Percentiles rank a stretch among this genome's conserved stretches.
Conservation (phyloP, 2,113 vertebrate genomes). For the Fulica atra region DNA sequence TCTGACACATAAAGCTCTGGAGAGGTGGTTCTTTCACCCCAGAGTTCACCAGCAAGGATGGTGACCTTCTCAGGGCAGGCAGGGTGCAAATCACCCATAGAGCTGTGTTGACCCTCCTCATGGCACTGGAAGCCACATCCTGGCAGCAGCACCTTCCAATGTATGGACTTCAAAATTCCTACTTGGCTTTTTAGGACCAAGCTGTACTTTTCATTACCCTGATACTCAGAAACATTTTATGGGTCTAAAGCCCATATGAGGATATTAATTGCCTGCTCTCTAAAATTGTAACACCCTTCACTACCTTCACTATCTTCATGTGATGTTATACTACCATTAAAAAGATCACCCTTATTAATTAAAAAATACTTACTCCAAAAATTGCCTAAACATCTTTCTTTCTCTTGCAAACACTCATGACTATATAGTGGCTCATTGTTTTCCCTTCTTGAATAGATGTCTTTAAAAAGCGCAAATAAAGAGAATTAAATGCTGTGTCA, state of each 20-base stretch:
- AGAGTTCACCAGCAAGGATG: background rate
- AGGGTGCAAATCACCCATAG: accelerated
- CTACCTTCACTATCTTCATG: background rate
- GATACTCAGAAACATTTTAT: background rate
- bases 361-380: constrained; percentile 53
- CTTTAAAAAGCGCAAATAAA: constrained; percentile 71
- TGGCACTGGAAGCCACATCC: background rate
- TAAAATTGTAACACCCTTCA: background rate
- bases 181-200: background rate
- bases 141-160: background rate
- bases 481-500: constrained; percentile 72
- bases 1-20: background rate
- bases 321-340: background rate
- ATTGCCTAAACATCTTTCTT: constrained; percentile 56
- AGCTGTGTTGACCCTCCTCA: background rate
- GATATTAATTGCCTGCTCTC: background rate
- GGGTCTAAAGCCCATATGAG: background rate
- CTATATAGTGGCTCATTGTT: constrained; percentile 66
- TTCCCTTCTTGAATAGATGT: constrained; percentile 65
- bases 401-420: constrained; percentile 73
- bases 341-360: background rate
- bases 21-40: accelerated
- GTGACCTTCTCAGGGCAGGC: accelerated
- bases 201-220: background rate
- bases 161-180: background rate